Conservation (phyloP, 2,888 invertebrate species). For the Abscondita cerata region DNA sequence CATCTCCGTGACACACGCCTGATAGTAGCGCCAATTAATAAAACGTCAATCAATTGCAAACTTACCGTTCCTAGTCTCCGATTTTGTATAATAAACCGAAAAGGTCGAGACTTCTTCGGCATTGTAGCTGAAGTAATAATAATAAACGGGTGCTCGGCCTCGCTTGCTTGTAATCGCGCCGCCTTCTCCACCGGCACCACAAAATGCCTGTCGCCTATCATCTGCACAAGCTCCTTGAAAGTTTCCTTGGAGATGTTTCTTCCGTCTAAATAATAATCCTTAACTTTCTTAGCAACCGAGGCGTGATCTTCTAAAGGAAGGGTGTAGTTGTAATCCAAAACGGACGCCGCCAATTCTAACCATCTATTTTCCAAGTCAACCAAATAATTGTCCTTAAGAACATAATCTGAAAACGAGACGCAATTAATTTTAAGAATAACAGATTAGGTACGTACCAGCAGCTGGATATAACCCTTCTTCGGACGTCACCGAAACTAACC, state of each 20-base stretch:
- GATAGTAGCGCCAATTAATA: not conserved
- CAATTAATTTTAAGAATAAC: too few relatives aligned
- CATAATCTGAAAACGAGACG: constrained; percentile 14
- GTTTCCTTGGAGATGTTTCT: constrained; percentile 58
- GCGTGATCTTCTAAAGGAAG: constrained; percentile 59
- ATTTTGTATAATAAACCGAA: constrained; percentile 11
- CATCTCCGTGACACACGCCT: constrained; percentile 65
- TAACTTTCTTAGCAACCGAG: constrained; percentile 62
- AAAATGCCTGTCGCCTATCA: constrained; percentile 69
- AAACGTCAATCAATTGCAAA: not conserved
- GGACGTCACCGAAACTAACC: constrained; percentile 69
- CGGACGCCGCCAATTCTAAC: constrained; percentile 65
- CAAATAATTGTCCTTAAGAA: constrained; percentile 27
- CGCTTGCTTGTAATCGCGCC: constrained; percentile 63
- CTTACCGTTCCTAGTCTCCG: constrained; percentile 21
- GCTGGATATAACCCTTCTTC: constrained; percentile 76
- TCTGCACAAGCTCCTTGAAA: constrained; percentile 47
- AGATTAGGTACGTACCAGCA: constrained; percentile 59
- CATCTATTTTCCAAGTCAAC: constrained; percentile 64
- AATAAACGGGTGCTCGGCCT: constrained; percentile 65
- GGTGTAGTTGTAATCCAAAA: constrained; percentile 69
- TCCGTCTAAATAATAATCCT: constrained; percentile 63
- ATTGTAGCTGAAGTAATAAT: constrained; percentile 64
- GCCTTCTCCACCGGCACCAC: constrained; percentile 63
- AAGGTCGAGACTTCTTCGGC: constrained; percentile 11